Evolutionary conservation across 2,113 vertebrate species (phyloP), one percentile per base, ranked within the genome.

Genomic region (Apteryx owenii): DNA sequence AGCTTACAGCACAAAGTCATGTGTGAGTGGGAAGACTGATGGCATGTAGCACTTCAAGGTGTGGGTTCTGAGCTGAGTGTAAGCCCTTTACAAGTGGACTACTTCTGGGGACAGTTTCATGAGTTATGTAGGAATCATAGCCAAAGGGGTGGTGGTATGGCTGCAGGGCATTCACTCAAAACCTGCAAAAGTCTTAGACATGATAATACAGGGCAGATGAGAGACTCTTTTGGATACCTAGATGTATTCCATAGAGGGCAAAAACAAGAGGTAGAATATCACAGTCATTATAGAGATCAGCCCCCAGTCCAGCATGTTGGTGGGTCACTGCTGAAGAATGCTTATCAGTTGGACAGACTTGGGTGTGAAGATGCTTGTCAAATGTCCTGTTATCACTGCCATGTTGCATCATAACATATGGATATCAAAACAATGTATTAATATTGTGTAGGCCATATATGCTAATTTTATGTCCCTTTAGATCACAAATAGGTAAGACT

Each of bases 141-240:
- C 50, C 79, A 93, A 90, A 61, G 29, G 25, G 38, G 33, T 0
- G 4, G 28, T 95, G 88, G 31, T 88, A 92, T 83, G 85, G 88
- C 82, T 91, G 40, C 76, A 93, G 95, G 88, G 54, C 80, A 90
- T 94, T 91, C 0, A 0, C 60, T 93, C n/a, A 64, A 73, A 88
- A 88, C 40, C 65, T 56, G 68, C 46, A 61, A 71, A 81, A 90
- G n/a, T 51, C 80, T 96, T 81, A 93, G 85, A 86, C 82, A 75
- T 81, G 60, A 61, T 88, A 96, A 94, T 86, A 36, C 16, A 83
- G 60, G 69, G 71, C 0, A 6, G 54, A 73, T 73, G 31, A 88
- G 62, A 81, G 82, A 28, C 72, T 82, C 36, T 93, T 54, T 29
- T 80, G 79, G n/a, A 38, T 68, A 60, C 19, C 66, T 79, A 29